These are phyloP conservation scores for Germaria angustata DNA, from an alignment of 2,888 invertebrate genomes.

Conservation along the genomic window DNA sequence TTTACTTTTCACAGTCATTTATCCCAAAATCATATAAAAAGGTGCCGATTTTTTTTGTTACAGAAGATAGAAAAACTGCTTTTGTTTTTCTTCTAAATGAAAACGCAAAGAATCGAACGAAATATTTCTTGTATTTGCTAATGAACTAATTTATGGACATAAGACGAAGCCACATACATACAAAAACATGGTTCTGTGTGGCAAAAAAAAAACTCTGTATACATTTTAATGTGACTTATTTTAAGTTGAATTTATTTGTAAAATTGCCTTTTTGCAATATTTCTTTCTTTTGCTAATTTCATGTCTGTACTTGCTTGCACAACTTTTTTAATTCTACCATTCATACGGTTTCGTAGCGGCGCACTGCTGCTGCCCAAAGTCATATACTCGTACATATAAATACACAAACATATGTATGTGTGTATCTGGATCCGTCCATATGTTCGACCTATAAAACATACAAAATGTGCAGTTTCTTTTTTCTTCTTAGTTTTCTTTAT, in stretches of 20 bases:
- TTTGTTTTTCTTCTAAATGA: too few species aligned
- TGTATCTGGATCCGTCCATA: conserved; percentile 41
- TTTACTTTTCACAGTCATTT: too few species aligned
- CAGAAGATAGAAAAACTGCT: not conserved
- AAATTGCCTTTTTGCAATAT: not conserved
- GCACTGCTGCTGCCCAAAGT: not conserved
- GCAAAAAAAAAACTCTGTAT: conserved; percentile 1
- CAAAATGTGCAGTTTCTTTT: conserved; percentile 52
- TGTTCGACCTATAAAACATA: conserved; percentile 62
- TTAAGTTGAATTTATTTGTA: conserved; percentile 38
- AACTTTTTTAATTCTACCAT: not conserved
- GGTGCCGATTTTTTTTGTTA: too few species aligned
- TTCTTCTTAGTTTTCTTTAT: conserved; percentile 39
- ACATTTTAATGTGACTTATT: conserved; percentile 43
- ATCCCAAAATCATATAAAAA: too few species aligned
- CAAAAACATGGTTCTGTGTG: not conserved
- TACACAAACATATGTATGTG: too few species aligned
- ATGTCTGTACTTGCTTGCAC: not conserved
- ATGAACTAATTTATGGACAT: conserved; percentile 66
- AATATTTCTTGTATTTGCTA: conserved; percentile 50
- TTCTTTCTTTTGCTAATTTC: not conserved
- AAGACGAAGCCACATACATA: conserved; percentile 18
- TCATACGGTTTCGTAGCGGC: not conserved
- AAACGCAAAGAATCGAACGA: too few species aligned
- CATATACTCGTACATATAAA: too few species aligned